A percentile compares a stretch with the other conserved stretches of the same genome.
Conservation (phyloP, 2,797 vertebrate species). For the Parauchenoglanis punctatus region DNA sequence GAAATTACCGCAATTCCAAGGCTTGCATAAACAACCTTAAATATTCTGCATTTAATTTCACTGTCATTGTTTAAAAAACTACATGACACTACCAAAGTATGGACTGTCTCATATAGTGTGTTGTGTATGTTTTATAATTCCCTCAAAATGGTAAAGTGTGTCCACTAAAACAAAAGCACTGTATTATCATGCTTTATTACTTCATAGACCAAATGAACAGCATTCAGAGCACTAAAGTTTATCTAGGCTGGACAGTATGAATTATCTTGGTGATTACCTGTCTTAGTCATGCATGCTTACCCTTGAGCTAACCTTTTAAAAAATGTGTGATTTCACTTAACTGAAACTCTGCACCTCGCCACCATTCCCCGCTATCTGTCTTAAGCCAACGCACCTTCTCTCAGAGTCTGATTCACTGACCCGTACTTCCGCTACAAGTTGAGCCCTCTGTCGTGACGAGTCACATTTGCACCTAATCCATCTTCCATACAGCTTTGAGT, state of each 20-base stretch:
- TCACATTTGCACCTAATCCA: constrained; percentile 62
- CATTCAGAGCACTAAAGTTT: background rate
- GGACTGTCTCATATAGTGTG: background rate
- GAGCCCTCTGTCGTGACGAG: constrained; percentile 55
- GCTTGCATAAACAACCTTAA: background rate
- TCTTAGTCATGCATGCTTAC: constrained; percentile 24
- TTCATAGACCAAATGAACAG: background rate
- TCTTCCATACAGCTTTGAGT: constrained; percentile 48
- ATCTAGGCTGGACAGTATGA: background rate
- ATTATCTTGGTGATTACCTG: constrained; percentile 26
- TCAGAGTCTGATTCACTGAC: constrained; percentile 52
- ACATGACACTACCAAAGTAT: no score
- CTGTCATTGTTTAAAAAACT: background rate
- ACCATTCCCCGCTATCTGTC: constrained; percentile 17
- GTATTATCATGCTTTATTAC: background rate
- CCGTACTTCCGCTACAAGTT: constrained; percentile 55
- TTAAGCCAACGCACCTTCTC: constrained; percentile 23
- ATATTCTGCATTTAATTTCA: background rate
- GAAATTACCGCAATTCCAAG: background rate
- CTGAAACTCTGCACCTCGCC: constrained; percentile 22
- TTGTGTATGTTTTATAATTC: background rate
- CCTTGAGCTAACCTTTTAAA: constrained; percentile 37
- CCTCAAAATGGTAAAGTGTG: background rate
- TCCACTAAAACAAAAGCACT: background rate
- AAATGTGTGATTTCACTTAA: constrained; percentile 41